A percentile compares a stretch with the other conserved stretches of the same genome.
These are phyloP conservation scores for Oreochromis grahami DNA, from an alignment of 2,797 vertebrate genomes.

Conservation along the genomic window DNA sequence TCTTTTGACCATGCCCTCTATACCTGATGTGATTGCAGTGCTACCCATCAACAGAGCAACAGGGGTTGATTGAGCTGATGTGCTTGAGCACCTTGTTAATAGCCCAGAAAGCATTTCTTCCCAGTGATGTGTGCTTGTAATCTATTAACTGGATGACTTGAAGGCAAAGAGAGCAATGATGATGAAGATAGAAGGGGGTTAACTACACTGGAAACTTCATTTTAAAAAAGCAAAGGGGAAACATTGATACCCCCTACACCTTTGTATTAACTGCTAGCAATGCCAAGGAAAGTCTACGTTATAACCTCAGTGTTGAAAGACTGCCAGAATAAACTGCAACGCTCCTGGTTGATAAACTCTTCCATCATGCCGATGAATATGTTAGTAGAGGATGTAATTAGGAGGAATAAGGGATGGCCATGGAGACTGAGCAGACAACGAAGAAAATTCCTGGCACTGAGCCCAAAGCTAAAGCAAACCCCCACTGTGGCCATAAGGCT, in stretches of 20 bases:
- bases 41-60: neutral
- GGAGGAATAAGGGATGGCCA: neutral
- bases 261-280: neutral
- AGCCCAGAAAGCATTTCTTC: neutral
- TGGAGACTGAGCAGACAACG: neutral
- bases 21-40: neutral
- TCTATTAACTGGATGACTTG: neutral
- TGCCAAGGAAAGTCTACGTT: neutral
- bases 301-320: neutral
- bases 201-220: neutral
- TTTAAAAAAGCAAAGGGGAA: neutral
- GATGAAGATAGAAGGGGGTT: neutral
- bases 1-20: neutral
- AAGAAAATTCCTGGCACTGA: neutral
- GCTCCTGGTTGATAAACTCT: neutral
- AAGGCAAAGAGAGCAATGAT: neutral
- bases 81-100: constrained; percentile 2
- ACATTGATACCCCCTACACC: neutral
- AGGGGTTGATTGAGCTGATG: neutral
- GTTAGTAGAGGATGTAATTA: neutral
- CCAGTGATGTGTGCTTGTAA: neutral
- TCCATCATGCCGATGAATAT: neutral
- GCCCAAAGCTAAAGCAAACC: neutral
- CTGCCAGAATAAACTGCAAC: neutral
- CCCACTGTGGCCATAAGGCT: neutral